Evolutionary conservation across 2,113 vertebrate genomes (phyloP), one percentile per base, ranked within the genome.

Genomic region (Ancistrus triradiatus): DNA sequence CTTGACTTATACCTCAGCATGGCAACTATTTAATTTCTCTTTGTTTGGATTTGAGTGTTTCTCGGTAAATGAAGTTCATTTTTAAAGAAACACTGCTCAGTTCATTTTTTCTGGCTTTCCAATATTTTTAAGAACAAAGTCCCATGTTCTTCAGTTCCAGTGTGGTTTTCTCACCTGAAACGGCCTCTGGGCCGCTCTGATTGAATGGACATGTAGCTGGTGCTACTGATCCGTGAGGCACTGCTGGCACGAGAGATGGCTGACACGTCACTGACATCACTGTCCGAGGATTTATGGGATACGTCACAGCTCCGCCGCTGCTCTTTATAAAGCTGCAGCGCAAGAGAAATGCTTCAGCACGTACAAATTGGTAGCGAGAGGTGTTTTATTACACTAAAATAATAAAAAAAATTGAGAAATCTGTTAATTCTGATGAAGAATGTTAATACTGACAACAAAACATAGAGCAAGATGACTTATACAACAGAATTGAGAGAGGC

Each of bases 171-270:
- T 90, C 84, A 97, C 96, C 95, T 95, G 85, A 95, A 86, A 77
- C 92, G 90, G 81, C 93, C 93, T 68, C 91, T 80, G 68, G 93
- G 95, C 84, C 87, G 92, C 80, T 99, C 96, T 73, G 95, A 99
- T 78, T 98, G 96, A 83, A 98, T 95, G 80, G 95, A 99, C 91
- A 99, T 94, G 89, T 97, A 98, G 90, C 96, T 99, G 90, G 96
- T 97, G 92, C 94, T 99, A 92, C 96, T 99, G 89, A 99, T 93
- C 86, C 92, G 93, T 78, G 96, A 98, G 92, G 93, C 95, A 92
- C 95, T 98, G 93, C 96, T 99, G 94, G 95, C 94, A 78, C 92
- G 89, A 87, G 96, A 99, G 86, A 98, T 90, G 91, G 94, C 95
- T 82, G 96, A 99, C 86, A 92, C 91, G 55, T 99, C 95, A 68